Evolutionary conservation across 2,113 vertebrate species (phyloP).

Genomic region (Urocolius indicus): DNA sequence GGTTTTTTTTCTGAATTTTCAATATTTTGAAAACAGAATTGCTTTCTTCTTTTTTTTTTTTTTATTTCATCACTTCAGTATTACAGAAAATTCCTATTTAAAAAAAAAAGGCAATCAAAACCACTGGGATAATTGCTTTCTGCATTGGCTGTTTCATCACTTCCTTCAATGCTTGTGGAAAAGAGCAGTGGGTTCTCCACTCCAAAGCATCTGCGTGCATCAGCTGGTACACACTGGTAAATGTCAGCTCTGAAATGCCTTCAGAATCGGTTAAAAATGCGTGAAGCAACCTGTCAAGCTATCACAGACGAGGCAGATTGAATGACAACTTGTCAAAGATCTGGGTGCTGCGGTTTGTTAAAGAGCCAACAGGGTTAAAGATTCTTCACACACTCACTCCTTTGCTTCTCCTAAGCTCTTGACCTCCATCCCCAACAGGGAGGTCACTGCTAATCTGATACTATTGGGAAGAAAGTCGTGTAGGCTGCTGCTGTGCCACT

Average conservation of each 20-base stretch:
- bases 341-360: neutral
- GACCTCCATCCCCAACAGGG: accelerated
- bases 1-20: neutral
- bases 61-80: neutral
- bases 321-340: neutral
- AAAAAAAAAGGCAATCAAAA: neutral
- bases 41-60: neutral
- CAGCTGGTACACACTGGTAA: neutral
- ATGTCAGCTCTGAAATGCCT: slow-evolving; percentile 5
- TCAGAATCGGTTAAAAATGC: neutral
- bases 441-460: neutral
- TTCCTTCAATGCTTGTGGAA: neutral
- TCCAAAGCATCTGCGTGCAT: neutral
- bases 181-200: neutral
- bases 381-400: neutral
- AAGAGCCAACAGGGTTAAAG: neutral
- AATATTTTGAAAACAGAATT: neutral
- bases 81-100: neutral
- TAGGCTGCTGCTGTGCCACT: neutral
- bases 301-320: neutral
- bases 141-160: neutral
- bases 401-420: neutral
- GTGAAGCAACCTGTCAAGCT: neutral
- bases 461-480: accelerated
- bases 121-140: neutral